Conservation (phyloP, 2,888 invertebrate species). For the Psylliodes chrysocephalus region DNA sequence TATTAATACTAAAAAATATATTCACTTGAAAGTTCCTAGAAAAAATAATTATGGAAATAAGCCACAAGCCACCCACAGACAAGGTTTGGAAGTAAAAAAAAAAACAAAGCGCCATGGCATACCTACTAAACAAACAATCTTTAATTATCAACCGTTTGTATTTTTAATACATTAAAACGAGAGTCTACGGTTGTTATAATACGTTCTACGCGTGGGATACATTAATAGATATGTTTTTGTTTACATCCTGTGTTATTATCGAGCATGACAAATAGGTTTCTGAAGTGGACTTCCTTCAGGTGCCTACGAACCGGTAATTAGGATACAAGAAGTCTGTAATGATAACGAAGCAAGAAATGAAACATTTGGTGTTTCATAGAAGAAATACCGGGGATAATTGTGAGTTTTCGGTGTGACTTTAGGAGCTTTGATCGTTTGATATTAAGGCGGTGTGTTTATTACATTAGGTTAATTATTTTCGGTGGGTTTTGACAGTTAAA, state of each 20-base stretch:
- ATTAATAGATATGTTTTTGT: constrained; percentile 11
- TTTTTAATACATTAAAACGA: constrained; percentile 32
- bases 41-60: constrained; percentile 23
- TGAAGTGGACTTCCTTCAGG: constrained; percentile 39
- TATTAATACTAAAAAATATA: constrained; percentile 6
- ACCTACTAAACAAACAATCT: constrained; percentile 24
- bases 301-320: constrained; percentile 24
- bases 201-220: not conserved
- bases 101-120: not conserved
- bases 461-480: no score
- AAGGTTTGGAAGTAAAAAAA: constrained; percentile 7
- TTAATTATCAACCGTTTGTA: constrained; percentile 27
- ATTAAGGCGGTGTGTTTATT: no score
- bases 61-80: constrained; percentile 18
- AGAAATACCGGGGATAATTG: not conserved
- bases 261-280: constrained; percentile 33
- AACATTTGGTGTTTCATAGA: not conserved
- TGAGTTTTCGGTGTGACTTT: not conserved
- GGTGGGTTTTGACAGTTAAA: no score
- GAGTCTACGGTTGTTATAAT: not conserved
- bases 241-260: constrained; percentile 35
- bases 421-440: not conserved
- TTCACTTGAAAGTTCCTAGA: constrained; percentile 22
- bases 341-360: not conserved
- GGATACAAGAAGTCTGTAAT: constrained; percentile 4